Percentiles rank a stretch among this genome's conserved stretches.
phyloP scores from a whole-genome alignment of 2,888 invertebrate species.

The Trisateles emortualis region DNA sequence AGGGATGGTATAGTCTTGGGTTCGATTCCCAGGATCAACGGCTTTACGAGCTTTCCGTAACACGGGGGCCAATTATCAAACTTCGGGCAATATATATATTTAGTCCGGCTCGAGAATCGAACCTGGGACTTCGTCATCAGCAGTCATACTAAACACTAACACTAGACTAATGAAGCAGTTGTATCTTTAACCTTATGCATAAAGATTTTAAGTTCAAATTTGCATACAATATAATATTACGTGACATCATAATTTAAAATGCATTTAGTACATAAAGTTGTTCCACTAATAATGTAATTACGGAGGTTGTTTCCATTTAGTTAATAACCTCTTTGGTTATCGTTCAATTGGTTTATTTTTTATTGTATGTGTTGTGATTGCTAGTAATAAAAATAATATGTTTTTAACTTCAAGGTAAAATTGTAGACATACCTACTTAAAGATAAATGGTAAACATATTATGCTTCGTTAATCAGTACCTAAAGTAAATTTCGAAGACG shows the following conservation, averaged over 20 bases:
- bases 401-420: conserved; percentile 1
- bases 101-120: no score
- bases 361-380: conserved; percentile 12
- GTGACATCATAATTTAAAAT: conserved; percentile 25
- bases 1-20: no score
- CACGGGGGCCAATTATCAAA: no score
- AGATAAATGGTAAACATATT: background rate
- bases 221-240: background rate
- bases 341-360: conserved; percentile 43
- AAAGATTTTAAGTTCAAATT: background rate
- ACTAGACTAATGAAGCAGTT: no score
- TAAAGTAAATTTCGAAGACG: no score
- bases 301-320: conserved; percentile 37
- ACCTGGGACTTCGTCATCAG: no score
- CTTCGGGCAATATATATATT: no score
- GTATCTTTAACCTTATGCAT: background rate
- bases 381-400: background rate
- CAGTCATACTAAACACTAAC: no score
- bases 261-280: conserved; percentile 9
- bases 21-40: no score
- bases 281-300: conserved; percentile 5
- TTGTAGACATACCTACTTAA: background rate
- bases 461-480: background rate
- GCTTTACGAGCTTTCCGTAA: no score
- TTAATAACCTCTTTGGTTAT: conserved; percentile 30